Conservation (phyloP, 2,888 invertebrate genomes). For the Cataglyphis cursor region DNA sequence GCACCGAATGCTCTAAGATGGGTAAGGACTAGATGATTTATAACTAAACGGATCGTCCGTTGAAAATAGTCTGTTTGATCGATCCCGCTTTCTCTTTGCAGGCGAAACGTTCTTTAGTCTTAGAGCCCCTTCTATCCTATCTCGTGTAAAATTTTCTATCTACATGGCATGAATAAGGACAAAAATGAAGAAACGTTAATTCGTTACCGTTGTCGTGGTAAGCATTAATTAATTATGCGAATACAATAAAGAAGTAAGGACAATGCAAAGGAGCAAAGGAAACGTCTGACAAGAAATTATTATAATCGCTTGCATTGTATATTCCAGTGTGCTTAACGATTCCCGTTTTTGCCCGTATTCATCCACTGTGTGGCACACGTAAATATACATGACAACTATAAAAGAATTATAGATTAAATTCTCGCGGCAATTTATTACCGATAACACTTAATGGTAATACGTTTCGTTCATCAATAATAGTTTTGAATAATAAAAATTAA, state of each 20-base stretch:
- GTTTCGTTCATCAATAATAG: not conserved
- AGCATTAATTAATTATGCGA: conserved; percentile 27
- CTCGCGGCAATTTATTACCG: not conserved
- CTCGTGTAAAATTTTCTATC: conserved; percentile 40
- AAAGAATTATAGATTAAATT: conserved; percentile 31
- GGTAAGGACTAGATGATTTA: conserved; percentile 59
- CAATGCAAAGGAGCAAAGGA: not conserved
- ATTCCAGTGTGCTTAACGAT: conserved; percentile 35
- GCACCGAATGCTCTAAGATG: conserved; percentile 58
- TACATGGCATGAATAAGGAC: conserved; percentile 65
- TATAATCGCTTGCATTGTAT: conserved; percentile 8
- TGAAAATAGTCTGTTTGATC: conserved; percentile 52
- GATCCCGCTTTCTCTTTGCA: conserved; percentile 61
- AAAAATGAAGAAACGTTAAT: conserved; percentile 68
- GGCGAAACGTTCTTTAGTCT: conserved; percentile 58
- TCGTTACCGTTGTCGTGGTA: conserved; percentile 47
- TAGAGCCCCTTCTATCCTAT: conserved; percentile 6
- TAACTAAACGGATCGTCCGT: not conserved
- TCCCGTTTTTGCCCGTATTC: conserved; percentile 73
- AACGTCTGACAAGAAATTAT: conserved; percentile 10
- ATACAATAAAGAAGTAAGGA: conserved; percentile 29
- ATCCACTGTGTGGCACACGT: conserved; percentile 18
- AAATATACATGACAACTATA: not conserved
- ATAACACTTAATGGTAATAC: conserved; percentile 14
- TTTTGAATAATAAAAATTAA: conserved; percentile 10